A percentile compares a stretch with the other conserved stretches of the same genome.
Conservation (phyloP, 2,888 invertebrate species). For the Pterostichus niger region DNA sequence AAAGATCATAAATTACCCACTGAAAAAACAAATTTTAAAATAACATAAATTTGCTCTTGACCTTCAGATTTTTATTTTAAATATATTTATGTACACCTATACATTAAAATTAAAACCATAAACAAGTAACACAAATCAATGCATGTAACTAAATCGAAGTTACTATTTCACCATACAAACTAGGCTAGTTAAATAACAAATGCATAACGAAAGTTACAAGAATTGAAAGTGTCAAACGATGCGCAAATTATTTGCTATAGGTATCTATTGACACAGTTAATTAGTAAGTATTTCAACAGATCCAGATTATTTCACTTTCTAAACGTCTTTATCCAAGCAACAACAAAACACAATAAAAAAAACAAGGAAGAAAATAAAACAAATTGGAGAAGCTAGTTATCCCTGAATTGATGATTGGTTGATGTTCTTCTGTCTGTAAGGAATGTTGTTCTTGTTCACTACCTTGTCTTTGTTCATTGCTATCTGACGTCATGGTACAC, state of each 20-base stretch:
- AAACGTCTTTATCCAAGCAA: constrained; percentile 3
- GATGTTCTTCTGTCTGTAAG: constrained; percentile 31
- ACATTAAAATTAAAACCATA: too few relatives aligned
- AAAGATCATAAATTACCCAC: too few relatives aligned
- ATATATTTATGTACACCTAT: too few relatives aligned
- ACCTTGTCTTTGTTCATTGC: constrained; percentile 42
- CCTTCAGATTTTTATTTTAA: too few relatives aligned
- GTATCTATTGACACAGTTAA: constrained; percentile 43
- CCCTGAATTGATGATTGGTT: constrained; percentile 33
- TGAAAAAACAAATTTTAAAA: too few relatives aligned
- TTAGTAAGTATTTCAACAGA: constrained; percentile 47
- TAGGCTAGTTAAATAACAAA: constrained; percentile 4
- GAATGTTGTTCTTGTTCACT: constrained; percentile 35
- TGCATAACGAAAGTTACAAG: constrained; percentile 1
- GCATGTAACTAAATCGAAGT: background rate
- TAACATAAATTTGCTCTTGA: too few relatives aligned
- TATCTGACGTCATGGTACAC: constrained; percentile 6
- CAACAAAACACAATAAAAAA: constrained; percentile 13
- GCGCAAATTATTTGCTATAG: constrained; percentile 15
- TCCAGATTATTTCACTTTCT: constrained; percentile 49
- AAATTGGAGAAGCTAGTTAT: constrained; percentile 30
- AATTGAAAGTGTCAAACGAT: constrained; percentile 58
- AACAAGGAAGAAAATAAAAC: constrained; percentile 32
- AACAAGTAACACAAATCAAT: too few relatives aligned
- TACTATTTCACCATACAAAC: background rate